Evolutionary conservation across 2,888 invertebrate species (phyloP).

Genomic region (Tenthredo livida): DNA sequence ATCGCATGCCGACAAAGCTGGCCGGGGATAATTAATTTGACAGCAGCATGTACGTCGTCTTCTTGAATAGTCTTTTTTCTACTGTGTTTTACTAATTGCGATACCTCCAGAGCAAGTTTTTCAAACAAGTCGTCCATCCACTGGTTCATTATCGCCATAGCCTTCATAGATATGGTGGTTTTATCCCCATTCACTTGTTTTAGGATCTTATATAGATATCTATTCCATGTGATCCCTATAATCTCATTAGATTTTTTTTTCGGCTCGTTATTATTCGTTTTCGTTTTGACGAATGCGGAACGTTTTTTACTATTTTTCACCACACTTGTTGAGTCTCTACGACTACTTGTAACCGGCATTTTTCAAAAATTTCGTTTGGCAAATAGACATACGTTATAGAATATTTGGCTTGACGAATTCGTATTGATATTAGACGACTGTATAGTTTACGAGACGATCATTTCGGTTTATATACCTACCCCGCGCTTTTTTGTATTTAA

Average conservation of each 20-base stretch:
- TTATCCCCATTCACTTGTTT: not conserved
- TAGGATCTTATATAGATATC: not conserved
- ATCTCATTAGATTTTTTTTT: not conserved
- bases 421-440: not conserved
- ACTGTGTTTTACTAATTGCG: not conserved
- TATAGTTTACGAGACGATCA: not conserved
- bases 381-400: not conserved
- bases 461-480: slow-evolving; percentile 1
- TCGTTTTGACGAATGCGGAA: no score
- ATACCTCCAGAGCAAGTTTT: not conserved
- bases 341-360: not conserved
- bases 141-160: not conserved
- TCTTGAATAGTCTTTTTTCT: not conserved
- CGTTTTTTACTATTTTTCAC: not conserved
- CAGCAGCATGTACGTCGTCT: not conserved
- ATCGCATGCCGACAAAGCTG: not conserved
- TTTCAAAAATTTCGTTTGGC: not conserved
- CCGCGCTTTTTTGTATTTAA: not conserved
- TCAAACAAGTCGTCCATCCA: not conserved
- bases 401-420: not conserved
- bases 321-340: not conserved
- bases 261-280: not conserved
- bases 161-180: not conserved
- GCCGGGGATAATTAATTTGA: not conserved
- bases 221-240: not conserved